Percentiles rank a stretch among this genome's conserved stretches.
phyloP scores from a whole-genome alignment of 1,140 invertebrate species.

The Dendroctonus valens region DNA sequence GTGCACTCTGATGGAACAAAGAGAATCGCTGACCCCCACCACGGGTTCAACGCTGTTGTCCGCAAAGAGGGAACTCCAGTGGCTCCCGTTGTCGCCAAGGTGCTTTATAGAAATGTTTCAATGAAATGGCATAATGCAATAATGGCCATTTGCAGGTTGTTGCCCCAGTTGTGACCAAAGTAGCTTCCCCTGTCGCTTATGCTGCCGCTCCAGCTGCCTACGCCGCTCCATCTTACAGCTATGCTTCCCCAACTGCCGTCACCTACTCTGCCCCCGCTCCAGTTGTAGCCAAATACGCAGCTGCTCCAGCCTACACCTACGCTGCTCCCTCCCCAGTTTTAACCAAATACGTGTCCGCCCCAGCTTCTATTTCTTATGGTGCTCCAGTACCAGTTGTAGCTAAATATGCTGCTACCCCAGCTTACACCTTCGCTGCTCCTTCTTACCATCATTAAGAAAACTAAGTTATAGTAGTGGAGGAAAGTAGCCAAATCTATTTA shows the following conservation, averaged over 20 bases:
- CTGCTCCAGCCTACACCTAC: conserved; percentile 14
- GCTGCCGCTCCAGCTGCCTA: conserved; percentile 15
- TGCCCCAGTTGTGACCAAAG: conserved; percentile 21
- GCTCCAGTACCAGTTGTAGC: conserved; percentile 37
- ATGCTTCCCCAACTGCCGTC: conserved; percentile 14
- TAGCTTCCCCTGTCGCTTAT: conserved; percentile 21
- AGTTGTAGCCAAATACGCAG: conserved; percentile 33
- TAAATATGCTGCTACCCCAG: conserved; percentile 45
- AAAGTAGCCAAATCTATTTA: background rate
- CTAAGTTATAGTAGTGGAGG: background rate
- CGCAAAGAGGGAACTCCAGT: conserved; percentile 42
- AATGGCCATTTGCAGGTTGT: background rate
- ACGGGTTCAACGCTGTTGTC: conserved; percentile 56
- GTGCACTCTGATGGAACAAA: conserved; percentile 36
- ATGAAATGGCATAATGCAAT: too few relatives aligned
- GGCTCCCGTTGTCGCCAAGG: conserved; percentile 52
- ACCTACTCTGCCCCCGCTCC: conserved; percentile 33
- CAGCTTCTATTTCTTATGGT: conserved; percentile 6
- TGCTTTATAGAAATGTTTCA: too few relatives aligned
- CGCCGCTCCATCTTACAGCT: conserved; percentile 7
- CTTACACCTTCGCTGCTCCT: conserved; percentile 10
- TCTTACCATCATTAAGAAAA: conserved; percentile 10
- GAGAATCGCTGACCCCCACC: conserved; percentile 56
- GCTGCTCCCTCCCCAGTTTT: conserved; percentile 39
- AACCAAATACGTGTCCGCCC: conserved; percentile 24